Conservation (phyloP, 2,113 vertebrate genomes). For the Daboia siamensis region DNA sequence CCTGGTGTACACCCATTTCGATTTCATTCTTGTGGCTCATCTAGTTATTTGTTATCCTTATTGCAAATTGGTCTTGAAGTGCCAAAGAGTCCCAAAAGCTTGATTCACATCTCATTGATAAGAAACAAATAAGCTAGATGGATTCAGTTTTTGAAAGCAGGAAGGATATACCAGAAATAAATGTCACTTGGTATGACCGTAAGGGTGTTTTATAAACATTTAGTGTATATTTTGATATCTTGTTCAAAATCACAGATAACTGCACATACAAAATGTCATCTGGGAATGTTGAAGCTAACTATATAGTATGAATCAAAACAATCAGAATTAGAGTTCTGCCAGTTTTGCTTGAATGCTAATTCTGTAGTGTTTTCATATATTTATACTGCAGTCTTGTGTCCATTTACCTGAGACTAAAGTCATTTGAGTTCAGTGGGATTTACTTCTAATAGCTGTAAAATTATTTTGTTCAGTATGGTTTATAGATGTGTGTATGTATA, state of each 20-base stretch:
- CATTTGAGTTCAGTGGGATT: background rate
- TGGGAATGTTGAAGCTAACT: slow-evolving; percentile 49
- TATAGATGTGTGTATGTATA: background rate
- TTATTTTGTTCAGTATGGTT: background rate
- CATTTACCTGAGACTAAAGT: background rate
- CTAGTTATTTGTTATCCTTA: slow-evolving; percentile 53
- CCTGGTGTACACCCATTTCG: background rate
- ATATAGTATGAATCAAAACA: slow-evolving; percentile 8
- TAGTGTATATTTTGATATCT: slow-evolving; percentile 35
- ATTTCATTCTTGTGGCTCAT: slow-evolving; percentile 18
- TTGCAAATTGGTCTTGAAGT: slow-evolving; percentile 61
- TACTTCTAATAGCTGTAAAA: background rate
- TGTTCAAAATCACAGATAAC: slow-evolving; percentile 36
- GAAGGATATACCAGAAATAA: slow-evolving; percentile 60
- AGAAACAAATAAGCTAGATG: slow-evolving; percentile 56
- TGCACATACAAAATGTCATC: slow-evolving; percentile 33
- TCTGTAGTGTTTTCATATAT: background rate
- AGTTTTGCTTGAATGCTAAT: background rate
- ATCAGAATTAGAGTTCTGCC: background rate
- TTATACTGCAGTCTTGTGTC: background rate
- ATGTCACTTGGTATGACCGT: slow-evolving; percentile 56
- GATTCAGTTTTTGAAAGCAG: slow-evolving; percentile 50
- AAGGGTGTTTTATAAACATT: slow-evolving; percentile 48
- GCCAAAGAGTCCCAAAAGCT: slow-evolving; percentile 52
- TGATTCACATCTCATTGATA: slow-evolving; percentile 50